Conservation (phyloP, 2,113 vertebrate genomes). For the Diphyllodes magnificus region DNA sequence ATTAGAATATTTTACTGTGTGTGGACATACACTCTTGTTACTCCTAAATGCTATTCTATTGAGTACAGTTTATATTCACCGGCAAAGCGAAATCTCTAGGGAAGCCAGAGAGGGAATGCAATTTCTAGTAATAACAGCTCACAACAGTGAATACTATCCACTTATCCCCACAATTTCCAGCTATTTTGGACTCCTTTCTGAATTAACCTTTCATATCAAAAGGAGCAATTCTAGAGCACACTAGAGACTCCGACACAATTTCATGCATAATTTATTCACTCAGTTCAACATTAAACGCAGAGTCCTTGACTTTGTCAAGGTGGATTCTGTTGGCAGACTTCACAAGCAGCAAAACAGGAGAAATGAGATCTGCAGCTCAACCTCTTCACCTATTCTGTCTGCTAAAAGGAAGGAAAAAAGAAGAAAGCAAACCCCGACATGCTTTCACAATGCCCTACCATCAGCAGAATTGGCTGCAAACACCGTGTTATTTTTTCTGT, state of each 20-base stretch:
- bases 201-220: conserved; percentile 90
- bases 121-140: conserved; percentile 86
- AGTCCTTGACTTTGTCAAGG: conserved; percentile 89
- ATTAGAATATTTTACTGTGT: conserved; percentile 76
- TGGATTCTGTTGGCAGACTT: conserved; percentile 84
- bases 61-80: conserved; percentile 82
- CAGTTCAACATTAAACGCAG: conserved; percentile 82
- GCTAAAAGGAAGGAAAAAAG: conserved; percentile 51
- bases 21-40: conserved; percentile 79
- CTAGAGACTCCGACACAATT: conserved; percentile 85
- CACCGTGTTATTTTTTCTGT: not conserved
- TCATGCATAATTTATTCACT: conserved; percentile 89
- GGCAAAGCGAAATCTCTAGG: conserved; percentile 74
- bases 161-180: conserved; percentile 85
- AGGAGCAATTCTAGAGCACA: conserved; percentile 83
- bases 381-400: conserved; percentile 77
- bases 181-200: conserved; percentile 86
- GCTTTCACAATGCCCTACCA: not conserved
- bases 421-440: conserved; percentile 23
- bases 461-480: conserved; percentile 31
- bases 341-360: conserved; percentile 79
- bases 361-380: conserved; percentile 77
- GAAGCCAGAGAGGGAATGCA: conserved; percentile 79
- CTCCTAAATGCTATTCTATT: conserved; percentile 76
- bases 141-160: conserved; percentile 83